phyloP scores from a whole-genome alignment of 2,113 vertebrate genomes.

The Sturnira hondurensis region DNA sequence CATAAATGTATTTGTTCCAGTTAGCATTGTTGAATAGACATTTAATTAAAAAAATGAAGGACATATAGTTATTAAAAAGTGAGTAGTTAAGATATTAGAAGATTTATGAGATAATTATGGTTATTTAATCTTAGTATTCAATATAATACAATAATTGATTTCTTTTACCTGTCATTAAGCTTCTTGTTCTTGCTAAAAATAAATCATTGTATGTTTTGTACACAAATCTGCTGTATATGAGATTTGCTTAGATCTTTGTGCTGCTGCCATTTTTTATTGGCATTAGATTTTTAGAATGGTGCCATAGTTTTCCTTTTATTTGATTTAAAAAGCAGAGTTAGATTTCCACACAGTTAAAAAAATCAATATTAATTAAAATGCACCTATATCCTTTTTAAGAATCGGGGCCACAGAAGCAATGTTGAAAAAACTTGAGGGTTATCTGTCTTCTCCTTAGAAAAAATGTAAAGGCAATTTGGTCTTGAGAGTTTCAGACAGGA shows the following conservation, averaged over 20 bases:
- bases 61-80: constrained; percentile 37
- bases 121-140: constrained; percentile 33
- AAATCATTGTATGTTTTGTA: constrained; percentile 20
- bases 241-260: constrained; percentile 42
- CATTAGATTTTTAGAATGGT: constrained; percentile 23
- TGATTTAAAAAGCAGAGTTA: constrained; percentile 55
- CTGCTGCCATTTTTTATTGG: constrained; percentile 43
- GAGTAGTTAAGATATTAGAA: constrained; percentile 41
- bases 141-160: constrained; percentile 10
- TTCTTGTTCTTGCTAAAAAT: constrained; percentile 9
- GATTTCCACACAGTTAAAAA: constrained; percentile 48
- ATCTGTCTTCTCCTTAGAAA: constrained; percentile 21
- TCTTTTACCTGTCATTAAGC: constrained; percentile 44
- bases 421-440: constrained; percentile 25
- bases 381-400: not conserved
- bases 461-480: constrained; percentile 21
- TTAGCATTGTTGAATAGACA: constrained; percentile 44
- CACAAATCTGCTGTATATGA: constrained; percentile 20
- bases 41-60: constrained; percentile 50
- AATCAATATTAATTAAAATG: constrained; percentile 35
- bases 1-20: constrained; percentile 25
- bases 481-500: not conserved
- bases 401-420: constrained; percentile 13
- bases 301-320: not conserved
- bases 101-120: constrained; percentile 12